Conservation (phyloP, 2,888 invertebrate species). For the Stenolophus ochropezus region DNA sequence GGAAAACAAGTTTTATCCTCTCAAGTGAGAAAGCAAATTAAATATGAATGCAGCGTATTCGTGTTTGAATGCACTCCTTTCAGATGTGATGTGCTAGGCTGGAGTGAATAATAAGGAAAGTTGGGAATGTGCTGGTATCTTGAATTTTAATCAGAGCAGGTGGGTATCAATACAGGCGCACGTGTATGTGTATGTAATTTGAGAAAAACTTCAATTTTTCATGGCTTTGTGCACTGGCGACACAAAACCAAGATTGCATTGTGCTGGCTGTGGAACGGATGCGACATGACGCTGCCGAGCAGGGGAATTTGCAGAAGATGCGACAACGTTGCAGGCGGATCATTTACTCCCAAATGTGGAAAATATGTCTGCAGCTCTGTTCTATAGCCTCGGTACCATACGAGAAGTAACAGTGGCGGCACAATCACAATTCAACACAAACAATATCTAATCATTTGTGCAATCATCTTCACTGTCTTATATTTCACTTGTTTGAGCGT, state of each 20-base stretch:
- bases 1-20: not conserved
- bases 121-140: not conserved
- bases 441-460: not conserved
- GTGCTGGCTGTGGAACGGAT: slow-evolving; percentile 29
- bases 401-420: not conserved
- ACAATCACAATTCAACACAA: not conserved
- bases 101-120: not conserved
- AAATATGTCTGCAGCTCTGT: slow-evolving; percentile 32
- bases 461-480: no score
- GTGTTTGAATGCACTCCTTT: not conserved
- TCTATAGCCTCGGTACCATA: not conserved
- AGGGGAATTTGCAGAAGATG: slow-evolving; percentile 20
- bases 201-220: slow-evolving; percentile 45
- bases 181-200: slow-evolving; percentile 41
- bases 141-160: slow-evolving; percentile 24
- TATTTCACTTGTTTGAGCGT: no score
- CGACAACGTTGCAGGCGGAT: slow-evolving; percentile 10
- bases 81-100: not conserved
- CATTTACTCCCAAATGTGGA: slow-evolving; percentile 40
- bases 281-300: slow-evolving; percentile 2
- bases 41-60: not conserved
- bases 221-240: slow-evolving; percentile 32
- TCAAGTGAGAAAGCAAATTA: not conserved
- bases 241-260: slow-evolving; percentile 46
- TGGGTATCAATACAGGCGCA: slow-evolving; percentile 12